These are phyloP conservation scores for Zosterops pallidus DNA, from an alignment of 2,113 vertebrate genomes.

Conservation along the genomic window DNA sequence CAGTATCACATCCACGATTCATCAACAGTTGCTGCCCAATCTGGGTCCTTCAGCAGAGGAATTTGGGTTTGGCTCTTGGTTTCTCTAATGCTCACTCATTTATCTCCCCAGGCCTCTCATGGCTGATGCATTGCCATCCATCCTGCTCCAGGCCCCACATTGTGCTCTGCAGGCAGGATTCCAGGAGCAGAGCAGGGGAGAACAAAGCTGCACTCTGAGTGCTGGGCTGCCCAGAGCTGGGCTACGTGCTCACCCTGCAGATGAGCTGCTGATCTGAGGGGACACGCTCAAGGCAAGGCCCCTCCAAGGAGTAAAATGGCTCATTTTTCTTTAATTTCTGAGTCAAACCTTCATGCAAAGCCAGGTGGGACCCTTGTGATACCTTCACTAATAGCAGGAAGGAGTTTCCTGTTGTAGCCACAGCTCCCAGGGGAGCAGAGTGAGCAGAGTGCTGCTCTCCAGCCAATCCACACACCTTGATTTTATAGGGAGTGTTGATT, in stretches of 20 bases:
- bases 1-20: neutral
- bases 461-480: neutral
- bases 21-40: slow-evolving; percentile 44
- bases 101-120: neutral
- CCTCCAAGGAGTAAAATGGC: neutral
- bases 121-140: neutral
- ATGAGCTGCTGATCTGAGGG: neutral
- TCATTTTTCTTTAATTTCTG: neutral
- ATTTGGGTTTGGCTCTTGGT: neutral
- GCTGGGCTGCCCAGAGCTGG: neutral
- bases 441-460: neutral
- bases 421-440: neutral
- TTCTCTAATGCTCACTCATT: neutral
- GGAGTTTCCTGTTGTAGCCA: neutral
- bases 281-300: neutral
- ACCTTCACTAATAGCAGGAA: neutral
- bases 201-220: slow-evolving; percentile 41
- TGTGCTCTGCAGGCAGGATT: slow-evolving; percentile 40
- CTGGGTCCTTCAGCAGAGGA: slow-evolving; percentile 17
- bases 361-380: neutral
- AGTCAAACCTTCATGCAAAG: rapidly evolving
- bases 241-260: neutral
- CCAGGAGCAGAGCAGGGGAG: slow-evolving; percentile 18
- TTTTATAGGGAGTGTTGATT: neutral
- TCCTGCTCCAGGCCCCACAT: slow-evolving; percentile 19